Evolutionary conservation across 2,797 vertebrate species (phyloP).

Genomic region (Coreius guichenoti): DNA sequence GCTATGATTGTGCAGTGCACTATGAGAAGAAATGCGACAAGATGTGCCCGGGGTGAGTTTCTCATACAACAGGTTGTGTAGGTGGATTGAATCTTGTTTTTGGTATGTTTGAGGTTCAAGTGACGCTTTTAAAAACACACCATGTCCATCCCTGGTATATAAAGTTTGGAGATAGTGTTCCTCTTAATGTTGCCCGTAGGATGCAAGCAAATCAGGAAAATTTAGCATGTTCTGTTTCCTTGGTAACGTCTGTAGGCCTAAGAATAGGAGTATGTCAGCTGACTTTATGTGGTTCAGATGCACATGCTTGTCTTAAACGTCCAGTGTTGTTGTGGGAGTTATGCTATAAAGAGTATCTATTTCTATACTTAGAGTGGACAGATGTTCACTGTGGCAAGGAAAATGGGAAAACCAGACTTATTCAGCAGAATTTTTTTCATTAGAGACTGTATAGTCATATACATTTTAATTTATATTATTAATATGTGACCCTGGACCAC

Average conservation of each 20-base stretch:
- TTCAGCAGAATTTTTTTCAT: neutral
- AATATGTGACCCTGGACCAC: neutral
- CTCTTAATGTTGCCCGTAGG: neutral
- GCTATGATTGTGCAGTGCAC: constrained; percentile 95
- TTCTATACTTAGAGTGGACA: neutral
- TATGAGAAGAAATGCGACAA: constrained; percentile 99
- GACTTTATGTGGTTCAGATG: neutral
- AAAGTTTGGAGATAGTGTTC: neutral
- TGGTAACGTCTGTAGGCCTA: neutral
- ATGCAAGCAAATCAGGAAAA: neutral
- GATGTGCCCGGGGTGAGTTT: constrained; percentile 95
- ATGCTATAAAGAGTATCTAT: neutral
- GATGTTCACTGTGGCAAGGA: neutral
- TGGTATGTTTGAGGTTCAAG: neutral
- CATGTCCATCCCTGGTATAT: neutral
- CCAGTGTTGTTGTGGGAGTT: neutral
- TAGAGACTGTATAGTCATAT: neutral
- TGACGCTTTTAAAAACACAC: neutral
- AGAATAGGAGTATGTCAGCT: neutral
- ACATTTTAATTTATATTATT: neutral
- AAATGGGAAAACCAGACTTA: neutral
- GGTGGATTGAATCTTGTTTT: neutral
- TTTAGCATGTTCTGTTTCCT: neutral
- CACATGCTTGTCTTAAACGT: neutral
- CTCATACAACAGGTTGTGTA: neutral